Evolutionary conservation across 2,113 vertebrate genomes (phyloP).

Genomic region (Paedocypris sp.): DNA sequence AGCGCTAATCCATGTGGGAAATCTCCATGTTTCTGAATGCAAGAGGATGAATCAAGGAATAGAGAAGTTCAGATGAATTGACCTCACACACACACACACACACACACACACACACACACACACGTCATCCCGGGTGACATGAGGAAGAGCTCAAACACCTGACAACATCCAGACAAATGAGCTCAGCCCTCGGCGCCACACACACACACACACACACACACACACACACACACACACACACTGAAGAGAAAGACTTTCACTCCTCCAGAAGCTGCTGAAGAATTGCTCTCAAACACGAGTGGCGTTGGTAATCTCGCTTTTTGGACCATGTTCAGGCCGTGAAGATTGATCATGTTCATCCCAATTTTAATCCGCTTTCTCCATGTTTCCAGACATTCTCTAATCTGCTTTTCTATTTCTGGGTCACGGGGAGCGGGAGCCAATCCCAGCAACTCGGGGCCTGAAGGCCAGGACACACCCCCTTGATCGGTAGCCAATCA

Average conservation of each 20-base stretch:
- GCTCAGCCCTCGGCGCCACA: neutral
- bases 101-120: slow-evolving; percentile 24
- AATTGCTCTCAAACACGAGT: no score
- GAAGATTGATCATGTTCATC: no score
- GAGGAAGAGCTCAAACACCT: slow-evolving; percentile 23
- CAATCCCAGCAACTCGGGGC: no score
- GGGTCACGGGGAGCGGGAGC: no score
- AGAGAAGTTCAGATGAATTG: slow-evolving; percentile 11
- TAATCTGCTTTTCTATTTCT: no score
- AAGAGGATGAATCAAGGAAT: slow-evolving; percentile 3
- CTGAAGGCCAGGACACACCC: no score
- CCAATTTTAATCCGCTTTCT: no score
- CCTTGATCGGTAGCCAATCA: no score
- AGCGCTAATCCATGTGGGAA: neutral
- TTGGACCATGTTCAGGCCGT: no score
- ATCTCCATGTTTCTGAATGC: slow-evolving; percentile 19
- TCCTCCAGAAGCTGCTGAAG: no score
- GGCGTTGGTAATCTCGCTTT: no score
- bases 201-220: neutral
- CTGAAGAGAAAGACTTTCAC: neutral
- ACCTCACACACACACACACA: slow-evolving; percentile 19
- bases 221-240: neutral
- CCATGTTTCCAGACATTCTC: no score
- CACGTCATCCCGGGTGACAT: slow-evolving; percentile 23
- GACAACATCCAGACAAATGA: slow-evolving; percentile 28